Percentiles rank a stretch among this genome's conserved stretches.
phyloP scores from a whole-genome alignment of 2,888 invertebrate species.

The Diarsia brunnea region DNA sequence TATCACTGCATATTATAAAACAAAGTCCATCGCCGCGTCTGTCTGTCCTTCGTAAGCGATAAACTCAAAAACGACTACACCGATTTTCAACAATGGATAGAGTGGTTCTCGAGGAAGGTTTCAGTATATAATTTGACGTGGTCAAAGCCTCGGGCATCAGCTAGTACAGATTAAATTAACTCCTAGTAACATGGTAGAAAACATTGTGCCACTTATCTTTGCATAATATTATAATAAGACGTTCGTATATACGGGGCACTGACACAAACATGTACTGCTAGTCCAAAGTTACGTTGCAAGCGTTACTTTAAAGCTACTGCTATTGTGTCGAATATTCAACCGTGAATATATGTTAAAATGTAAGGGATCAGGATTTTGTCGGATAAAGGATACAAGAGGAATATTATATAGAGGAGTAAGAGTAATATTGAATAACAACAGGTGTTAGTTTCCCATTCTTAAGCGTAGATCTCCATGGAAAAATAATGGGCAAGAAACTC shows the following conservation, averaged over 20 bases:
- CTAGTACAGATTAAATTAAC: background rate
- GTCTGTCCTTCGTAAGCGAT: too few relatives aligned
- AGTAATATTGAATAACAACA: too few relatives aligned
- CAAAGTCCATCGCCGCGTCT: too few relatives aligned
- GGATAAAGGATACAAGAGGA: background rate
- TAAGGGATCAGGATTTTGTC: background rate
- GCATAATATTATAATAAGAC: background rate
- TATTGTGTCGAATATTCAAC: background rate
- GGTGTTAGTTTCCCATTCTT: background rate
- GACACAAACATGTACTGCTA: background rate
- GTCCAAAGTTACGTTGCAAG: background rate
- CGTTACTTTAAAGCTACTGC: too few relatives aligned
- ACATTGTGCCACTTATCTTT: background rate
- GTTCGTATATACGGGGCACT: slow-evolving; percentile 1
- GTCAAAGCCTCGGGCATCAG: too few relatives aligned
- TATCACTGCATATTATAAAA: too few relatives aligned
- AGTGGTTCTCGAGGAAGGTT: too few relatives aligned
- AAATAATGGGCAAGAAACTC: too few relatives aligned
- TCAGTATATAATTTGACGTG: too few relatives aligned
- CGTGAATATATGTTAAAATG: background rate
- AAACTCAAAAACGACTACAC: too few relatives aligned
- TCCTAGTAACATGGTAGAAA: background rate
- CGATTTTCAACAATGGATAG: too few relatives aligned
- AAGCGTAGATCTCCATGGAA: too few relatives aligned
- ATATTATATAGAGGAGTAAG: background rate